phyloP scores from a whole-genome alignment of 2,113 vertebrate genomes.

The Trinectes maculatus region DNA sequence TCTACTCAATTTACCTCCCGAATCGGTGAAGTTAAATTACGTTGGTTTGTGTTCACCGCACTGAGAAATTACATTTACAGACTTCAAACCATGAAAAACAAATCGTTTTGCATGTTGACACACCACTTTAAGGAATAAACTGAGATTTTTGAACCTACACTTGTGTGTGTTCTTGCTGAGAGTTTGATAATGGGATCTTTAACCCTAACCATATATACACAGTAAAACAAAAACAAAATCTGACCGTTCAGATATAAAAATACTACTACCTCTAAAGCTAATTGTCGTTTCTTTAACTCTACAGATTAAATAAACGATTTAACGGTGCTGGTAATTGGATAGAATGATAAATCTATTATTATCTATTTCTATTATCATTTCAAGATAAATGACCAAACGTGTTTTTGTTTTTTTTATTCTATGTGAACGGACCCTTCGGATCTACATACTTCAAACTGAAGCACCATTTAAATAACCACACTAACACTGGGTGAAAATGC shows the following conservation, averaged over 20 bases:
- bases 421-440: not conserved
- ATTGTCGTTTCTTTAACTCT: not conserved
- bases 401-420: not conserved
- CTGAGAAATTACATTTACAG: not conserved
- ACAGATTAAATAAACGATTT: not conserved
- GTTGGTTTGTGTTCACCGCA: not conserved
- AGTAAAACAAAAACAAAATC: not conserved
- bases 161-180: too few relatives aligned
- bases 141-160: too few relatives aligned
- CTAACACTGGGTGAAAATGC: not conserved
- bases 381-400: not conserved
- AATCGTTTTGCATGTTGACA: not conserved
- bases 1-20: too few relatives aligned
- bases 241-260: too few relatives aligned
- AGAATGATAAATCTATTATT: not conserved
- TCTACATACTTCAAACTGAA: constrained; percentile 1
- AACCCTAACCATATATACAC: too few relatives aligned
- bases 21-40: not conserved
- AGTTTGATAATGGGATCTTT: too few relatives aligned
- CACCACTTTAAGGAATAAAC: too few relatives aligned
- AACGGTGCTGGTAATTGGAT: not conserved
- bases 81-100: not conserved
- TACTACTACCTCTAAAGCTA: not conserved
- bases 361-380: too few relatives aligned
- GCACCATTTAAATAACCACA: not conserved